These are phyloP conservation scores for Teinopalpus imperialis DNA, from an alignment of 2,888 invertebrate genomes.

Conservation along the genomic window DNA sequence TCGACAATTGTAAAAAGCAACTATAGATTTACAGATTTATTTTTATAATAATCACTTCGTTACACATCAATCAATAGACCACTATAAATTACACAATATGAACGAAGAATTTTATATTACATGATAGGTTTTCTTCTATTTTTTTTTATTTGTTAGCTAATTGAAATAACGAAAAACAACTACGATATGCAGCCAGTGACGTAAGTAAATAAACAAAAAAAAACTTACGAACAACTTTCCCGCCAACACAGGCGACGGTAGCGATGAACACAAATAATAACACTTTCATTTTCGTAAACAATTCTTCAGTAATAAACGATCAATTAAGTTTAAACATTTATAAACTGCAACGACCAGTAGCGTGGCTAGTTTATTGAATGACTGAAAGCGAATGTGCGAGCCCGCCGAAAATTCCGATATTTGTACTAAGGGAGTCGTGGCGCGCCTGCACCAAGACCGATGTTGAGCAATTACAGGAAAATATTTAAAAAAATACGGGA, in stretches of 20 bases:
- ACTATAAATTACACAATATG: no score
- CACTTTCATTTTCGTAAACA: slow-evolving; percentile 52
- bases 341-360: slow-evolving; percentile 27
- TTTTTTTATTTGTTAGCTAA: no score
- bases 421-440: slow-evolving; percentile 59
- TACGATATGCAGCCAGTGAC: no score
- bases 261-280: slow-evolving; percentile 43
- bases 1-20: no score
- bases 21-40: no score
- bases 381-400: slow-evolving; percentile 55
- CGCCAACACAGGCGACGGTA: slow-evolving; percentile 49
- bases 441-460: slow-evolving; percentile 22
- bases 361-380: slow-evolving; percentile 42
- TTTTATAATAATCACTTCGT: no score
- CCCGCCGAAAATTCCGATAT: slow-evolving; percentile 61
- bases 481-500: slow-evolving; percentile 28
- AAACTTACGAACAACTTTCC: slow-evolving; percentile 69
- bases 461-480: slow-evolving; percentile 35
- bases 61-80: no score
- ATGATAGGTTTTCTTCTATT: no score
- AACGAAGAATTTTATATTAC: no score
- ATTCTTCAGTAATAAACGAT: slow-evolving; percentile 10
- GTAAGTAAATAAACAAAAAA: no score
- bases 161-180: no score
- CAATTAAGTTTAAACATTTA: not conserved